Evolutionary conservation across 2,797 vertebrate genomes (phyloP), one percentile per base, ranked within the genome.

Genomic region (Darevskia mixta): DNA sequence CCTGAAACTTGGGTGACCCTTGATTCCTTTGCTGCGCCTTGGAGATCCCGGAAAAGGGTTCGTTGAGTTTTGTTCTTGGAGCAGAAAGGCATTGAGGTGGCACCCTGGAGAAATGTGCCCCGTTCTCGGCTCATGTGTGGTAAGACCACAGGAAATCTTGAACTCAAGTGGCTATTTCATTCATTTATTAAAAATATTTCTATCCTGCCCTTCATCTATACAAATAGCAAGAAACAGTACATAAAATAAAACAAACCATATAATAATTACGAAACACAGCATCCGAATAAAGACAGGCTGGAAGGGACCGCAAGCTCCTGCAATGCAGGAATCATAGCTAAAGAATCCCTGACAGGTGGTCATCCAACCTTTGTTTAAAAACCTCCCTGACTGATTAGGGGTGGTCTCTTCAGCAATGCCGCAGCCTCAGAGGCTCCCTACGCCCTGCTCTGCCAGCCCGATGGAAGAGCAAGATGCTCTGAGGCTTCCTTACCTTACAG

Each of bases 401-500:
- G 35, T 35, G 35, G 35, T 35, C 35, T 35, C 35, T 35, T 35
- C 35, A 72, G 32, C 32, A 8, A 69, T 29, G 66, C 66, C 29
- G 66, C 66, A 13, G 17, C 32, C 8, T 27, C 13, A 1, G n/a
- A 66, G 23, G 2, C 10, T 35, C 7, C 25, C 3, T 10, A 11
- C 35, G 6, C 41, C 55, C 55, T 10, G n/a, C 4, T 45, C 25
- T 10, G 13, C 23, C 2, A 29, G 77, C 32, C 11, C 23, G n/a
- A 1, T 8, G 29, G 41, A 10, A 2, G 23, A 35, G 27, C 38
- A 1, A 35, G 17, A 23, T 23, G 27, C 55, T 41, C 76, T 1
- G 38, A 2, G 1, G 9, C 7, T 3, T 1, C 87, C 97, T 45
- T 38, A 61, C 61, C 35, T 35, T 35, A 41, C 2, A 67, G 71